Evolutionary conservation across 2,888 invertebrate species (phyloP).

Genomic region (Cataglyphis albicans): DNA sequence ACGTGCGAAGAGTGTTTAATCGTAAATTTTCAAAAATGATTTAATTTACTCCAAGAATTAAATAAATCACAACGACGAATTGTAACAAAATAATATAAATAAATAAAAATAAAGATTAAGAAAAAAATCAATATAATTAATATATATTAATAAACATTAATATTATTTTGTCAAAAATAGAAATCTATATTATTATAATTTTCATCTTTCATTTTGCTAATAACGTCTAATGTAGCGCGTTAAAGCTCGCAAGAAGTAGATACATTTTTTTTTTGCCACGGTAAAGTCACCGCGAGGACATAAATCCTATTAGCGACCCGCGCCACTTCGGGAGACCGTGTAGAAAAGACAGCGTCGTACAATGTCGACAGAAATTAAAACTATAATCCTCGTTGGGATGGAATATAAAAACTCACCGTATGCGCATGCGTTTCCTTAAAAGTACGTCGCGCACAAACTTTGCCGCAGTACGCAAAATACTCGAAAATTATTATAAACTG

Average conservation of each 20-base stretch:
- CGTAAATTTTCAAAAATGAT: slow-evolving; percentile 5
- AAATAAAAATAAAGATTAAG: not conserved
- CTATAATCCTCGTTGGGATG: slow-evolving; percentile 18
- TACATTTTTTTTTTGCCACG: slow-evolving; percentile 16
- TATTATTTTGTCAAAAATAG: too few species aligned
- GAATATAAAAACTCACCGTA: slow-evolving; percentile 43
- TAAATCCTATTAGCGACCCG: slow-evolving; percentile 26
- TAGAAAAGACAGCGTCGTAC: not conserved
- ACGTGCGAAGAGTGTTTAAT: not conserved
- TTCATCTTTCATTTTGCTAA: too few species aligned
- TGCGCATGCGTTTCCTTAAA: slow-evolving; percentile 5
- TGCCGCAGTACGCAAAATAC: slow-evolving; percentile 17
- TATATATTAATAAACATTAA: not conserved
- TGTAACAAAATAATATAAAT: not conserved
- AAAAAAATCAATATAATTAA: not conserved
- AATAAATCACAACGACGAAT: not conserved
- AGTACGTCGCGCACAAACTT: not conserved
- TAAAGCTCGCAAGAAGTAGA: not conserved
- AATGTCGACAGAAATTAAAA: slow-evolving; percentile 48
- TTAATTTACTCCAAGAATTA: not conserved
- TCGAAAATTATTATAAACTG: not conserved
- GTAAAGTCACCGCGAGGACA: not conserved
- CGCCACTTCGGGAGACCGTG: not conserved
- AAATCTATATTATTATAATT: not conserved
- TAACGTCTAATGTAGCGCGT: not conserved